Conservation (phyloP, 2,888 invertebrate species). For the Petrolisthes cinctipes region DNA sequence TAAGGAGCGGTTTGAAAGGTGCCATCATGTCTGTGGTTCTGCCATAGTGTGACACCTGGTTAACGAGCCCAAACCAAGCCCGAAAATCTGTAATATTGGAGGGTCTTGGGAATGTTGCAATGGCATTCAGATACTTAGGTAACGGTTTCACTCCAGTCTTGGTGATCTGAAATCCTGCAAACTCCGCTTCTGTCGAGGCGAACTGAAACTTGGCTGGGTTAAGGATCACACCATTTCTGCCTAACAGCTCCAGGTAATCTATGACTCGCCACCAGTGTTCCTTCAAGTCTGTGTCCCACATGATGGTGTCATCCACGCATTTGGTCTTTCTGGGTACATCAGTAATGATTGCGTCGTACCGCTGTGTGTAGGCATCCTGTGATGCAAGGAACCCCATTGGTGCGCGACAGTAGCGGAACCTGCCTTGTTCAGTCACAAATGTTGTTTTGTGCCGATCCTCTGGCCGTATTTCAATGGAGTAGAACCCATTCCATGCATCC, state of each 20-base stretch:
- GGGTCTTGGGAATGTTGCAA: conserved; percentile 18
- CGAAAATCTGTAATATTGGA: conserved; percentile 17
- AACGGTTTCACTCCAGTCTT: conserved; percentile 12
- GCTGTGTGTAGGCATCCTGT: conserved; percentile 21
- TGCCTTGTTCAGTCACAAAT: conserved; percentile 7
- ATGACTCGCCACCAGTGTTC: conserved; percentile 39
- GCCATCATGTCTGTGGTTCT: conserved; percentile 39
- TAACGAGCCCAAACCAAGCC: conserved; percentile 37
- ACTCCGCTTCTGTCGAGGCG: conserved; percentile 15
- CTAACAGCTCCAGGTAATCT: conserved; percentile 16
- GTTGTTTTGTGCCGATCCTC: conserved; percentile 21
- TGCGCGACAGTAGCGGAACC: conserved; percentile 20
- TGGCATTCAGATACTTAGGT: conserved; percentile 39
- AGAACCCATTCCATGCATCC: conserved; percentile 32
- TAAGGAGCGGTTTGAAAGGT: conserved; percentile 45
- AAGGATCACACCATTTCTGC: conserved; percentile 17
- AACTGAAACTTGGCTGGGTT: conserved; percentile 43
- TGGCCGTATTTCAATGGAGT: conserved; percentile 4
- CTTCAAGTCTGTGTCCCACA: conserved; percentile 1
- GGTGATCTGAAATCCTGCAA: conserved; percentile 20
- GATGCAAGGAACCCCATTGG: conserved; percentile 36
- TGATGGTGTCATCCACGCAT: conserved; percentile 41
- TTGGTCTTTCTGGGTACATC: conserved; percentile 19
- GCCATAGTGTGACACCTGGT: conserved; percentile 39
- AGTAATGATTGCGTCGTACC: conserved; percentile 18